A percentile compares a stretch with the other conserved stretches of the same genome.
These are phyloP conservation scores for Meloidogyne chitwoodi DNA, from an alignment of 1,140 invertebrate genomes.

Conservation along the genomic window DNA sequence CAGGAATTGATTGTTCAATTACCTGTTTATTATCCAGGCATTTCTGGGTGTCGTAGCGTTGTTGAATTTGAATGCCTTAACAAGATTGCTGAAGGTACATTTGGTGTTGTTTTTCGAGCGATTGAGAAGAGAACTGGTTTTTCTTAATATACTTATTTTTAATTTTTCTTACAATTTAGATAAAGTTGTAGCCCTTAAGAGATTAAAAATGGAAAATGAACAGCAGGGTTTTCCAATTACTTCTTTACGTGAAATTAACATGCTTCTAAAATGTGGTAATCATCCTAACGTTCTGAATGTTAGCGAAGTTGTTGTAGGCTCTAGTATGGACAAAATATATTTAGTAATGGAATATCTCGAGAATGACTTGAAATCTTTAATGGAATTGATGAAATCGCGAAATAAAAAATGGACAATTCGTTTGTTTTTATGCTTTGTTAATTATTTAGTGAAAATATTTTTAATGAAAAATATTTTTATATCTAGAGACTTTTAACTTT, in stretches of 20 bases:
- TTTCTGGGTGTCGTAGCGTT: slow-evolving; percentile 83
- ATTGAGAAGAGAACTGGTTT: slow-evolving; percentile 83
- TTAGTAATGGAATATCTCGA: slow-evolving; percentile 99
- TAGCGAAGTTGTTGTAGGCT: slow-evolving; percentile 94
- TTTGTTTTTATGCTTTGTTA: slow-evolving; percentile 51
- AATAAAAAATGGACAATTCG: slow-evolving; percentile 82
- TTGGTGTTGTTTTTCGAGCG: slow-evolving; percentile 89
- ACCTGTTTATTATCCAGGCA: slow-evolving; percentile 54
- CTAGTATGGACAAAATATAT: slow-evolving; percentile 99
- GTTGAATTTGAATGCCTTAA: slow-evolving; percentile 97
- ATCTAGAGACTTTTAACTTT: too few relatives aligned
- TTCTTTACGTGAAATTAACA: slow-evolving; percentile 94
- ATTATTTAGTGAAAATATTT: too few relatives aligned
- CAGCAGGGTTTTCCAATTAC: slow-evolving; percentile 99
- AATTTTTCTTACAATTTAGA: slow-evolving; percentile 15
- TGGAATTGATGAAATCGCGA: slow-evolving; percentile 81
- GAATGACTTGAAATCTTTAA: slow-evolving; percentile 92
- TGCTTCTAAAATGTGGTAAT: slow-evolving; percentile 83
- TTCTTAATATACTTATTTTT: too few relatives aligned
- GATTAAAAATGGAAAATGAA: slow-evolving; percentile 99
- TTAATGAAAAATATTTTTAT: slow-evolving; percentile 2
- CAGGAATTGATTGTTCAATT: too few relatives aligned
- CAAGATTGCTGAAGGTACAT: slow-evolving; percentile 93
- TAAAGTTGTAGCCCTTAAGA: slow-evolving; percentile 94
- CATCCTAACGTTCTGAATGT: slow-evolving; percentile 97